A percentile compares a stretch with the other conserved stretches of the same genome.
Conservation (phyloP, 2,113 vertebrate species). For the Sterrhoptilus dennistouni region DNA sequence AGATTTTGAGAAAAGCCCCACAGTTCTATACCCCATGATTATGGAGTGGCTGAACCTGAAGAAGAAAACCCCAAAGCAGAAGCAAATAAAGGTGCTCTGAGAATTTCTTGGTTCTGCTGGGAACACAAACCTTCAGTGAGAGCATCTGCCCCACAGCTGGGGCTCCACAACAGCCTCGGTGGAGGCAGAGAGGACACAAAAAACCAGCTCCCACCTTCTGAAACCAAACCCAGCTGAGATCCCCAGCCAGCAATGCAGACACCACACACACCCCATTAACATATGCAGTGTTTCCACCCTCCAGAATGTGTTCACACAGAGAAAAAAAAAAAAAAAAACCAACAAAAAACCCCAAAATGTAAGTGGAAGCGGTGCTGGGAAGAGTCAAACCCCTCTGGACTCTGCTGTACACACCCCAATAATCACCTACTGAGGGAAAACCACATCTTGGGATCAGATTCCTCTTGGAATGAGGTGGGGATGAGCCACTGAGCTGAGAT, state of each 20-base stretch:
- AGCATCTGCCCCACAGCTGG: background rate
- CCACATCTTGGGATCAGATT: slow-evolving; percentile 56
- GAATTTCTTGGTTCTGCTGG: background rate
- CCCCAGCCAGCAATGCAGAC: background rate
- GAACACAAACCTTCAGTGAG: background rate
- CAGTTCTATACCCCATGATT: background rate
- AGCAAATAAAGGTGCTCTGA: background rate
- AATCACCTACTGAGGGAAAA: slow-evolving; percentile 69
- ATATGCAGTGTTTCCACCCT: background rate
- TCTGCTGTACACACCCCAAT: slow-evolving; percentile 24
- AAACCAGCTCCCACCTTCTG: background rate
- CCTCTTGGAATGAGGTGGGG: slow-evolving; percentile 34
- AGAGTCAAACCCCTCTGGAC: background rate
- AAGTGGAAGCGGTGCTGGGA: background rate
- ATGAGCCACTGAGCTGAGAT: background rate
- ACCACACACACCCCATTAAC: background rate
- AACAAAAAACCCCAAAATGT: background rate
- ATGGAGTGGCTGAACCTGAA: background rate
- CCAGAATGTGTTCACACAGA: background rate
- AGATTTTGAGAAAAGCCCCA: background rate
- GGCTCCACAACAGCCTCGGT: background rate
- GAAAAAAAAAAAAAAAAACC: background rate
- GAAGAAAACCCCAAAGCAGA: background rate
- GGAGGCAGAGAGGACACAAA: background rate
- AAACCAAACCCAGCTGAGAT: background rate